Evolutionary conservation across 2,888 invertebrate species (phyloP), one percentile per base, ranked within the genome.

Genomic region (Tetanocera ferruginea): DNA sequence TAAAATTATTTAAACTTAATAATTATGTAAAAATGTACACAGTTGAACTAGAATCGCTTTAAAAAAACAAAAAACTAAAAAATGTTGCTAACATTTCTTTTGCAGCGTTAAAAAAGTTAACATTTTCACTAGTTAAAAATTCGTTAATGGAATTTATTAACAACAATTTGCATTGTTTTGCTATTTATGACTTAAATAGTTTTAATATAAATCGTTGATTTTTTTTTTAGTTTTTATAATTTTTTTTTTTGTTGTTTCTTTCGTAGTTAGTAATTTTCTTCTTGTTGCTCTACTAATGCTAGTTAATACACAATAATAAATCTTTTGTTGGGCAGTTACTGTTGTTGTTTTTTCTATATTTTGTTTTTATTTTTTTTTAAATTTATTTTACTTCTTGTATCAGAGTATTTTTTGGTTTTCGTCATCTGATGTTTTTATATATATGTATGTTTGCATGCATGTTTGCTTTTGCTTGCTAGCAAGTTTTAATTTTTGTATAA

Each of bases 241-340:
- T 23, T 43, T 64, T 28, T 52, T 51, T 49, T 49, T 69, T 31
- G 25, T 69, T 72, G 14, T 70, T 34, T 43, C 51, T 66, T 19
- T 57, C 79, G 77, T 72, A 74, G 55, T 74, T 72, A 74, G 55
- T 74, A 25, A 3, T 11, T 43, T 43, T 11, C 43, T 43, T 43
- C 11, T 31, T 69, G 49, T 77, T 71, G 71, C 76, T 60, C 55
- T 62, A 52, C 74, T 77, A 64, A 37, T 64, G 67, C 71, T 78
- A 72, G 66, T 78, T 66, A 78, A 77, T 78, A 77, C 72, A 75
- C 64, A 49, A 77, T 79, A 79, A 67, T 76, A 82, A 83, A 83
- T 81, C 81, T 81, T 83, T 81, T 78, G 78, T 80, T 83, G 82
- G 83, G 83, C 83, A 83, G 83, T 83, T 82, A 80, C 81, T 81